Evolutionary conservation across 2,797 vertebrate species (phyloP).

Genomic region (Poecilia gillii): DNA sequence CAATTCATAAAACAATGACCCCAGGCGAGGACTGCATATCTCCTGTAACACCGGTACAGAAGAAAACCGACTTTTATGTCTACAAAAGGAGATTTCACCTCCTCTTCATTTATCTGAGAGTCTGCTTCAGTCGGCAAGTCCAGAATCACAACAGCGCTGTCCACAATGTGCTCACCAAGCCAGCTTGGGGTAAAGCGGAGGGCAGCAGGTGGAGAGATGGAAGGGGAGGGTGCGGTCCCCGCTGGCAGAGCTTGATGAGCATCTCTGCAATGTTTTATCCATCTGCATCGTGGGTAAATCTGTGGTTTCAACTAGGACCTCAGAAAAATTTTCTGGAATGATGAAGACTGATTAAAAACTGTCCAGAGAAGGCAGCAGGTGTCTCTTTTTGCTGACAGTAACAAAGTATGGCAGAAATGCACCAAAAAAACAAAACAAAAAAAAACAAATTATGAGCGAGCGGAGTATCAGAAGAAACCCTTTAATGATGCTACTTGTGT

Average conservation of each 20-base stretch:
- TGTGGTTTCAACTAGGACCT: not conserved
- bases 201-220: not conserved
- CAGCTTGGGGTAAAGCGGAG: not conserved
- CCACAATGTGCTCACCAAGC: not conserved
- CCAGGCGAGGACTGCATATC: not conserved
- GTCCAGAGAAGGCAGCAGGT: not conserved
- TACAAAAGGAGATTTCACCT: not conserved
- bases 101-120: too few species aligned
- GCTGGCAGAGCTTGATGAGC: not conserved
- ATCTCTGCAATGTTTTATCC: not conserved
- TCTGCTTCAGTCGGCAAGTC: too few species aligned
- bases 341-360: not conserved
- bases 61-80: not conserved
- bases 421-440: not conserved
- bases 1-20: not conserved
- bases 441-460: not conserved
- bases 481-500: not conserved
- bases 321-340: not conserved
- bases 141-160: not conserved
- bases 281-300: not conserved
- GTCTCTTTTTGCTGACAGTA: not conserved
- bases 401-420: not conserved
- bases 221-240: not conserved
- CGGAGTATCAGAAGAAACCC: not conserved
- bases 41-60: not conserved